A percentile compares a stretch with the other conserved stretches of the same genome.
phyloP scores from a whole-genome alignment of 2,113 vertebrate genomes.

The Ptychochromis oligacanthus region DNA sequence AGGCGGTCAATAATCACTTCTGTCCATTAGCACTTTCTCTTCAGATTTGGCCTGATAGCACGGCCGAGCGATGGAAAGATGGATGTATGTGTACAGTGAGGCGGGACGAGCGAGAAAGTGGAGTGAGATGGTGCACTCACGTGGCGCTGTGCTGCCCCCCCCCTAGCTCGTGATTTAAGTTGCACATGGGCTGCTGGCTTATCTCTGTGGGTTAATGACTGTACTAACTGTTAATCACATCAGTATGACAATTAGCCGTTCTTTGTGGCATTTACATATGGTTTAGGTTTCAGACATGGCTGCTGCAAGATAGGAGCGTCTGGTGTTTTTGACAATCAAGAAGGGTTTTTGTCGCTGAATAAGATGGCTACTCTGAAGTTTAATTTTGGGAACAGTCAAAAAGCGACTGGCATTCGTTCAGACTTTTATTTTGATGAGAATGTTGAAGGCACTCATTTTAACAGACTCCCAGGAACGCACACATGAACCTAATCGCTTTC shows the following conservation, averaged over 20 bases:
- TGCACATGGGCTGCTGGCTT: slow-evolving; percentile 24
- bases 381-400: background rate
- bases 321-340: background rate
- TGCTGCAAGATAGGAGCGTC: background rate
- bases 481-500: background rate
- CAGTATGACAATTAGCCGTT: background rate
- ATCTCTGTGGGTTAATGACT: background rate
- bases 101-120: background rate
- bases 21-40: background rate
- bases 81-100: background rate
- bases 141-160: slow-evolving; percentile 22
- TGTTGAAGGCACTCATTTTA: background rate
- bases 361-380: background rate
- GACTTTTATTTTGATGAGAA: background rate
- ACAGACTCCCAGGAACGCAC: background rate
- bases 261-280: background rate
- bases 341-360: background rate
- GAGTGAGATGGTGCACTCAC: slow-evolving; percentile 16
- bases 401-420: background rate
- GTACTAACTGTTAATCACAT: background rate
- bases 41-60: background rate
- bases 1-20: slow-evolving; percentile 25
- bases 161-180: slow-evolving; percentile 16
- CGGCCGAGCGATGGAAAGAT: background rate
- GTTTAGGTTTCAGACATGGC: background rate